Evolutionary conservation across 92 coral and sea anemone species (phyloP), one percentile per base, ranked within the genome.

Genomic region (Anthopleura xanthogrammica): DNA sequence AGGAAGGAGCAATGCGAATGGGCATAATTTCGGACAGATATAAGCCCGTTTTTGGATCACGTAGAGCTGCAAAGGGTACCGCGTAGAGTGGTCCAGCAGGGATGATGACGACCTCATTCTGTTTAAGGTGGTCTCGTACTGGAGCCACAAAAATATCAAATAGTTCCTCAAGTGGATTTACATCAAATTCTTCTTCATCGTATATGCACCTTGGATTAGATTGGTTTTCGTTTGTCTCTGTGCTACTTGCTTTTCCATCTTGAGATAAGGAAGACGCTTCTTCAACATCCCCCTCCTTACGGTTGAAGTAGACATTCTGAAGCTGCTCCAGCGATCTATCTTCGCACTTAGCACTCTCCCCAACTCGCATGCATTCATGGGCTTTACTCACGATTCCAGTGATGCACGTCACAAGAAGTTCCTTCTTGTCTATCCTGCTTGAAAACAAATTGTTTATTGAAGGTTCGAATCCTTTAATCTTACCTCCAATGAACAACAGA

Each of bases 1-100:
- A 20, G 2, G 89, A 86, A 20, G 85, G 85, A 8, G 89, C 83
- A 20, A 86, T 52, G 23, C 83, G 85, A 50, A 86, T 60, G n/a
- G 85, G 76, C 78, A 78, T 78, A 2, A 19, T 71, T 24, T 79
- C 75, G 11, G 88, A 85, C 39, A 85, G 48, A 48, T 19, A 52
- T 82, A 16, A 72, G 2, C 50, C 29, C 60, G 41, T 82, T 68
- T 72, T 50, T 71, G 85, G 20, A 23, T 68, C 78, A 64, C 79
- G 87, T 17, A 84, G 57, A 20, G 87, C 79, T 46, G 81, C 79
- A 77, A 84, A 84, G 57, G 87, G 87, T 23, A 62, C 60, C 24
- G 52, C 60, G 70, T 77, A 84, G 50, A 84, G 76, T 36, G 72
- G 72, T 56, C 79, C 79, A 36, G 77, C 87, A 62, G 87, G 87